phyloP scores from a whole-genome alignment of 2,797 vertebrate genomes.

The Trachops cirrhosus region DNA sequence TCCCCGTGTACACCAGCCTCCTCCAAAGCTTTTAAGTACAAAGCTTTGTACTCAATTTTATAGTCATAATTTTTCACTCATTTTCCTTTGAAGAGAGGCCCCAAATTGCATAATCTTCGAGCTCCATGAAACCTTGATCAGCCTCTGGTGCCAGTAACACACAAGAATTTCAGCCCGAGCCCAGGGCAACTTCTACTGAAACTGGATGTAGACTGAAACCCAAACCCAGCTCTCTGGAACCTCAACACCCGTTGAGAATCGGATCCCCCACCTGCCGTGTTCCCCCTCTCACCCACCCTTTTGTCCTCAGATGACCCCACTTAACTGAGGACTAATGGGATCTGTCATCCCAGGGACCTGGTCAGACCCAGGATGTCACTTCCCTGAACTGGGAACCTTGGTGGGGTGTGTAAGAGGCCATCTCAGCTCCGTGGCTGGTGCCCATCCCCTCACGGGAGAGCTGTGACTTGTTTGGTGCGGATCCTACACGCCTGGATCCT shows the following conservation, averaged over 20 bases:
- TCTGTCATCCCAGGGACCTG: too few relatives aligned
- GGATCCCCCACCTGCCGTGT: fast-evolving
- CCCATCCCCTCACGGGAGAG: background rate
- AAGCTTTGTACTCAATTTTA: background rate
- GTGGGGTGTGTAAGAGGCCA: fast-evolving
- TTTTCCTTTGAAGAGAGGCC: background rate
- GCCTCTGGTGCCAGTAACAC: background rate
- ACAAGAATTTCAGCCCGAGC: fast-evolving
- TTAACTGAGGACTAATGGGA: background rate
- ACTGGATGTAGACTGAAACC: background rate
- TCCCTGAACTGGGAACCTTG: background rate
- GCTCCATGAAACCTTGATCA: background rate
- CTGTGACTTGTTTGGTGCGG: background rate
- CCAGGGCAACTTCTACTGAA: background rate
- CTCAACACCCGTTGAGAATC: background rate
- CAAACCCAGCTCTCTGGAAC: too few relatives aligned
- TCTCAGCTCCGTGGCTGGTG: fast-evolving
- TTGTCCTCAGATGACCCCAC: fast-evolving
- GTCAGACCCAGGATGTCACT: background rate
- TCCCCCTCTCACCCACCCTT: background rate
- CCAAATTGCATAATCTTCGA: background rate
- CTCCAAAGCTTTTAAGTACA: background rate
- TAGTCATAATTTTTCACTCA: background rate
- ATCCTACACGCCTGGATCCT: fast-evolving
- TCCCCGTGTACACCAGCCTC: background rate